Evolutionary conservation across 2,113 vertebrate genomes (phyloP).

Genomic region (Oxyruncus cristatus): DNA sequence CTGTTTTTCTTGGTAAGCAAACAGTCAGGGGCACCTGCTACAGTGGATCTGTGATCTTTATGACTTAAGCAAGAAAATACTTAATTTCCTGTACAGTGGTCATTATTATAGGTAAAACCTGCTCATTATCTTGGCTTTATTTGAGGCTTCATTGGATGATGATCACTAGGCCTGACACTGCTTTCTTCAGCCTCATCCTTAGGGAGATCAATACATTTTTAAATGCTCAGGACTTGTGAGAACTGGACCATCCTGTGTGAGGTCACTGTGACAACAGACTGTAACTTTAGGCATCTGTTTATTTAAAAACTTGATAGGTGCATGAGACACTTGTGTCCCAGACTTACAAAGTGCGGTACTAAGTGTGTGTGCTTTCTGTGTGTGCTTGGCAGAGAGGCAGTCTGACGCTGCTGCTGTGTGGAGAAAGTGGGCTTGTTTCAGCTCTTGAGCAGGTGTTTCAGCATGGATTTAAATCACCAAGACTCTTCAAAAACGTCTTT

Average conservation of each 20-base stretch:
- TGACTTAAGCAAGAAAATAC: neutral
- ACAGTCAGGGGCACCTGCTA: neutral
- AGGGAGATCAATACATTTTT: neutral
- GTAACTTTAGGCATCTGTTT: neutral
- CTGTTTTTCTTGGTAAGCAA: neutral
- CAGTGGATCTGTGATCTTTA: neutral
- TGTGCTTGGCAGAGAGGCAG: conserved; percentile 83
- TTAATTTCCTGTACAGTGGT: neutral
- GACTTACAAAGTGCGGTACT: neutral
- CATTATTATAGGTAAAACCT: neutral
- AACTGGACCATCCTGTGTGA: neutral
- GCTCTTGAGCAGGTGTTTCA: conserved; percentile 97
- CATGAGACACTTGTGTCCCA: neutral
- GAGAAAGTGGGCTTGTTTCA: conserved; percentile 94
- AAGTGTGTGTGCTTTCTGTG: neutral
- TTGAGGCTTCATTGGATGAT: neutral
- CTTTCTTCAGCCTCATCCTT: neutral
- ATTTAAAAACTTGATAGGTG: neutral
- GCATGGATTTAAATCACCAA: conserved; percentile 94
- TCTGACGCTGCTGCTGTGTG: conserved; percentile 92
- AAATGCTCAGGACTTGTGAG: neutral
- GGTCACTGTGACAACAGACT: neutral
- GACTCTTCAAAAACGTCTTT: conserved; percentile 98
- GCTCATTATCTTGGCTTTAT: neutral
- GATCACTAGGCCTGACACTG: accelerated